These are phyloP conservation scores for Tinea semifulvella DNA, from an alignment of 2,888 invertebrate species.

Conservation along the genomic window DNA sequence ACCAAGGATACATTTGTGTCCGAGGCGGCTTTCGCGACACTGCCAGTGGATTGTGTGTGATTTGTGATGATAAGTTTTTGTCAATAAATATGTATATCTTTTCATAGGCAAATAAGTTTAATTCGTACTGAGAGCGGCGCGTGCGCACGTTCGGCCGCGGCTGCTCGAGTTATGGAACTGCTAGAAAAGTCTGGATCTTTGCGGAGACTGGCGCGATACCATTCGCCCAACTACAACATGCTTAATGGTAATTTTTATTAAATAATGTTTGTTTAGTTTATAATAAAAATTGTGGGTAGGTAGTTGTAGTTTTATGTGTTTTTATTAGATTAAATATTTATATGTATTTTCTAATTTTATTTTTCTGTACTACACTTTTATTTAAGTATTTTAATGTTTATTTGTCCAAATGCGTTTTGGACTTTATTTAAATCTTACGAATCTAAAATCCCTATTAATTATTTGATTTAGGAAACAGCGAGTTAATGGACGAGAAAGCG, in stretches of 20 bases:
- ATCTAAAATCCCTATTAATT: too few relatives aligned
- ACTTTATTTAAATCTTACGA: too few relatives aligned
- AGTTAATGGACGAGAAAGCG: constrained; percentile 89
- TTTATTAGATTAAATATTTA: too few relatives aligned
- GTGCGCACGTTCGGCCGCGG: constrained; percentile 83
- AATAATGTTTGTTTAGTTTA: too few relatives aligned
- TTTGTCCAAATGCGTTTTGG: too few relatives aligned
- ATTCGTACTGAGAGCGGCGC: constrained; percentile 57
- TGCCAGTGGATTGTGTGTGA: too few relatives aligned
- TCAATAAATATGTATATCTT: too few relatives aligned
- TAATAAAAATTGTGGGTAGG: too few relatives aligned
- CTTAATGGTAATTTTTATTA: constrained; percentile 28
- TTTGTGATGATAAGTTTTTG: too few relatives aligned
- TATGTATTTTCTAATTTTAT: background rate
- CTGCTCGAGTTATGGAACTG: constrained; percentile 77
- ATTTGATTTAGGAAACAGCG: constrained; percentile 27
- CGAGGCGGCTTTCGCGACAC: background rate
- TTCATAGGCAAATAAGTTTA: constrained; percentile 31
- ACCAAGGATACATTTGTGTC: too few relatives aligned
- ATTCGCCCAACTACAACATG: constrained; percentile 30
- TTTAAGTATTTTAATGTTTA: constrained; percentile 25
- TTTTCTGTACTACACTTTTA: background rate
- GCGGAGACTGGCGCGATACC: constrained; percentile 68
- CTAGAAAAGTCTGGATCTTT: constrained; percentile 83
- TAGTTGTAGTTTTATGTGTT: too few relatives aligned